Base-by-base conservation (phyloP, 1,140 invertebrate species). In the Globodera ellingtonae region DNA sequence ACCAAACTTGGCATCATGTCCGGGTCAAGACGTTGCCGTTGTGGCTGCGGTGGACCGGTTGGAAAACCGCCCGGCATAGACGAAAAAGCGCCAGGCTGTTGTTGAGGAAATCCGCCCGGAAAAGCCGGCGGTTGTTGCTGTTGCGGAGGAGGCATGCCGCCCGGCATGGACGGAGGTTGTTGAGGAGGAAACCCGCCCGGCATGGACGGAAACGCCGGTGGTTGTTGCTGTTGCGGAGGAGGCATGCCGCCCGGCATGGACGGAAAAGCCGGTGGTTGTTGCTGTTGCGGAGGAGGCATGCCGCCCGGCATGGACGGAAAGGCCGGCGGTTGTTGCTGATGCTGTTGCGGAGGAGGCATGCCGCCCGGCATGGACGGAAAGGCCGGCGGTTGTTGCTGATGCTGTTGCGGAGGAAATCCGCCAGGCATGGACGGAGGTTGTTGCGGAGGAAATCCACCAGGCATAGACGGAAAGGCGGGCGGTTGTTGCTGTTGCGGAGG, bases 1-100 rank as follows among this genome's bases (percentile, higher is more conserved):
- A 82, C 81, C 15, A 86, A 83, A 80, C 84, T 86, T 15, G 87
- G 87, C 85, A 89, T 85, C 78, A 82, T 80, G 59, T 85, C 83
- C 15, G 89, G 87, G 79, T 89, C 87, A 10, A 89, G 77, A 4
- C 88, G 78, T 50, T 85, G 86, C 47, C 79, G 69, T 44, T 77
- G 83, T 13, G 78, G 82, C 59, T 85, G 85, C 47, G 52, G 82
- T 71, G 6, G 76, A 46, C 35, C 79, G 50, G 67, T 13, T 70
- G 15, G 75, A 70, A 62, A 66, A 10, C 50, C 67, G 18, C 56
- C 18, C 5, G 56, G 18, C 52, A 62, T 15, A 2, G 56, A 15
- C 18, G 56, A 15, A 13, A 13, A 62, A 62, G 10, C 18, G 56
- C 13, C 13, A 6, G 56, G 56, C 21, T 62, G 56, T n/a, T 62